Evolutionary conservation across 2,113 vertebrate genomes (phyloP).

Genomic region (Otolemur garnettii): DNA sequence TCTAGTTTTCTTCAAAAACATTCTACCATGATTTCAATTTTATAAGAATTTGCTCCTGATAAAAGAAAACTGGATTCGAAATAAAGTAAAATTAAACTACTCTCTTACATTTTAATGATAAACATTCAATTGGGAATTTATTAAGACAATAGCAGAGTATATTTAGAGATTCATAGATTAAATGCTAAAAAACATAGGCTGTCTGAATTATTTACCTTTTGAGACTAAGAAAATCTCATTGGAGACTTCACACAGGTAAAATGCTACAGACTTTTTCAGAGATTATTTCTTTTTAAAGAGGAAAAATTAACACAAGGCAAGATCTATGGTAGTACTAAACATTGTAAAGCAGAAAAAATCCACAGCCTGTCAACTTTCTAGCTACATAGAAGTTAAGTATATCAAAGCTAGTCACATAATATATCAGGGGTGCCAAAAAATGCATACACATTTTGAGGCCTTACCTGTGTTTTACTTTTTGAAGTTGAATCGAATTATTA

Average conservation of each 20-base stretch:
- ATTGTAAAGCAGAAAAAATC: background rate
- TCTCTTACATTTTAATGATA: background rate
- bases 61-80: background rate
- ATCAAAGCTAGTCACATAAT: background rate
- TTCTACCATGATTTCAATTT: background rate
- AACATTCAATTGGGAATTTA: constrained; percentile 18
- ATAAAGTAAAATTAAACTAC: constrained; percentile 38
- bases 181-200: background rate
- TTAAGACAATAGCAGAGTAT: constrained; percentile 1
- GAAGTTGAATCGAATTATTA: too few relatives aligned
- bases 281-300: too few relatives aligned
- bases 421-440: too few relatives aligned
- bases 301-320: background rate
- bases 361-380: background rate
- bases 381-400: background rate
- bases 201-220: background rate
- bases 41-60: background rate
- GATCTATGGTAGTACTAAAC: background rate
- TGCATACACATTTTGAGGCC: too few relatives aligned
- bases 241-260: background rate
- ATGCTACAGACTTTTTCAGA: background rate
- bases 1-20: background rate
- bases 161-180: background rate
- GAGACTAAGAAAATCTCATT: background rate
- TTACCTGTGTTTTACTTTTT: too few relatives aligned